These are phyloP conservation scores for Rutpela maculata DNA, from an alignment of 2,888 invertebrate species.

Conservation along the genomic window DNA sequence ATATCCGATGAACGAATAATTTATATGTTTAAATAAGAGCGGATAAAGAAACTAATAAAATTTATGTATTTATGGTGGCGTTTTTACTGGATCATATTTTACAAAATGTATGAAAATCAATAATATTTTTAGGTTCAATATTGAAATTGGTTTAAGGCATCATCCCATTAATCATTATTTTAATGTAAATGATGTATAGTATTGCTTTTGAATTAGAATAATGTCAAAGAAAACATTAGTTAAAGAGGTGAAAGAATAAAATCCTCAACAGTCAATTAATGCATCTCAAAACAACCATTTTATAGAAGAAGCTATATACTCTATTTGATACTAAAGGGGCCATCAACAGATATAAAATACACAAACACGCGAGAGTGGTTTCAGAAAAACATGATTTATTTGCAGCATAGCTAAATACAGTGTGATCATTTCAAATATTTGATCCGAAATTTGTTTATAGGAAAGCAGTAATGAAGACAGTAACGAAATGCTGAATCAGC, in stretches of 20 bases:
- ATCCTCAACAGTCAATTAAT: not conserved
- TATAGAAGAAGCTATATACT: too few relatives aligned
- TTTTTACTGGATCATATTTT: conserved; percentile 12
- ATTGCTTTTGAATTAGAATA: not conserved
- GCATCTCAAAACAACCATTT: not conserved
- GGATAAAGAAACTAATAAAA: conserved; percentile 8
- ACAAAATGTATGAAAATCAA: not conserved
- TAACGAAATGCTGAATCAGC: too few relatives aligned
- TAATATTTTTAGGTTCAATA: conserved; percentile 13
- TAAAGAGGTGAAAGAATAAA: not conserved
- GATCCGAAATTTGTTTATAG: too few relatives aligned
- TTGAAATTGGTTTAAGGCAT: not conserved
- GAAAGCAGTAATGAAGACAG: too few relatives aligned
- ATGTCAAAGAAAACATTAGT: not conserved
- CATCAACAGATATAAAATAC: too few relatives aligned
- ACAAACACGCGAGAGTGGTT: too few relatives aligned
- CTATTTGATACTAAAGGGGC: too few relatives aligned
- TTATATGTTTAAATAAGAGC: conserved; percentile 8
- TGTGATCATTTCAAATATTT: too few relatives aligned
- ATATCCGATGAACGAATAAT: conserved; percentile 2
- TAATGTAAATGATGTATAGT: not conserved
- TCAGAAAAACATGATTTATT: too few relatives aligned
- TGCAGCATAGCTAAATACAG: too few relatives aligned
- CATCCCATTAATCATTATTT: not conserved
- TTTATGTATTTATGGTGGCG: not conserved